Evolutionary conservation across 2,797 vertebrate species (phyloP).

Genomic region (Notolepis coatsorum): DNA sequence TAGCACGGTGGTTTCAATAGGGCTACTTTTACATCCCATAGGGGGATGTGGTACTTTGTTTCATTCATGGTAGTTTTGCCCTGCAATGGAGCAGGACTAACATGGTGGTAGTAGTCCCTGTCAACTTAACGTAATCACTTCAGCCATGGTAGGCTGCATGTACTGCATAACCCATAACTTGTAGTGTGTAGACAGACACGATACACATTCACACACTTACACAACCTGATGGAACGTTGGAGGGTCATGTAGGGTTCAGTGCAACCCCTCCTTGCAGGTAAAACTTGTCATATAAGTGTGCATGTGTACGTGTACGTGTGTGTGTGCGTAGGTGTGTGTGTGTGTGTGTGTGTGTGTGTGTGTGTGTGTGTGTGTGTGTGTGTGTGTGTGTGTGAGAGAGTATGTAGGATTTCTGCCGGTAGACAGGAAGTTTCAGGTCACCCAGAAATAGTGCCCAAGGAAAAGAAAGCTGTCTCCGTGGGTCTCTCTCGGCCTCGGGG

Average conservation of each 20-base stretch:
- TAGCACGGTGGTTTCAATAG: conserved; percentile 53
- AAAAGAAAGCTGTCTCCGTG: conserved; percentile 61
- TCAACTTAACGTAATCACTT: conserved; percentile 67
- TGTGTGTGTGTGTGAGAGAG: conserved; percentile 27
- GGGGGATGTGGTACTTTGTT: conserved; percentile 55
- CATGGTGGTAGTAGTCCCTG: conserved; percentile 70
- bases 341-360: conserved; percentile 34
- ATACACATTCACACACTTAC: background rate
- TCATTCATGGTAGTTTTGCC: conserved; percentile 70
- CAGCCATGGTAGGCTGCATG: conserved; percentile 29
- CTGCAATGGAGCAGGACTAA: conserved; percentile 69
- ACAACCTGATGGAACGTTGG: conserved; percentile 40
- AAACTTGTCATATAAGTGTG: conserved; percentile 39
- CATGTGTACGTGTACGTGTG: conserved; percentile 19
- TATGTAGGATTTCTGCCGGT: background rate
- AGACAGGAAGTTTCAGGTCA: conserved; percentile 69
- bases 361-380: conserved; percentile 23
- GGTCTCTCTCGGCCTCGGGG: conserved; percentile 67
- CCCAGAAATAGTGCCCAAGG: conserved; percentile 53
- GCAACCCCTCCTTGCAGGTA: conserved; percentile 46
- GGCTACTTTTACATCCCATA: conserved; percentile 75
- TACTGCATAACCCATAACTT: conserved; percentile 18
- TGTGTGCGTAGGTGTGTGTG: conserved; percentile 21
- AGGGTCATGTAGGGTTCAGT: conserved; percentile 56
- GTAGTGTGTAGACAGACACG: conserved; percentile 25